Evolutionary conservation across 2,113 vertebrate species (phyloP), one percentile per base, ranked within the genome.

Genomic region (Fulica atra): DNA sequence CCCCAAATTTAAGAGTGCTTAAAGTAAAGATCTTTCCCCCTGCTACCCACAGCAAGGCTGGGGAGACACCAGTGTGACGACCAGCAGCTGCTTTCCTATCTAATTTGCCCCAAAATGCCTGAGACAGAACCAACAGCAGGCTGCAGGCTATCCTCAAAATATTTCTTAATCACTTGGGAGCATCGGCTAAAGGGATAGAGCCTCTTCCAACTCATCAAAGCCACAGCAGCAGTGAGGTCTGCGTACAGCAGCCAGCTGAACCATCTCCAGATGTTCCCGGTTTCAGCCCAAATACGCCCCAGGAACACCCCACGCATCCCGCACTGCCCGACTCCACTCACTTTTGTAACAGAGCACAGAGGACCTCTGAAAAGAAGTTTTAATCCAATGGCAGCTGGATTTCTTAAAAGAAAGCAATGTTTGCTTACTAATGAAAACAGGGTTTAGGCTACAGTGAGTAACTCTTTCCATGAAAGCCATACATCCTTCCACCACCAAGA

Each of bases 381-480:
- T 81, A 92, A 90, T 92, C 86, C 88, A 88, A 90, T 7, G 84
- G 77, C 94, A 95, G 83, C 77, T 96, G 91, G 54, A 36, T 92
- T 92, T 79, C 93, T 91, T 84, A 92, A 84, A 35, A 91, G 81
- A 93, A 74, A 84, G 63, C 17, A 38, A 72, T 7, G 12, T 53
- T 72, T 53, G 11, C 73, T 93, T 74, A 81, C 89, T 97, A 95
- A 96, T 89, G 86, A 92, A 87, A 93, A 93, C 91, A 96, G 48
- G 28, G 26, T 51, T 95, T 71, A 80, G 63, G 70, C 89, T 81
- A 81, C 0, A 1, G 63, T 93, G 83, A 97, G 23, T 84, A 96
- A 95, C 81, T 93, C 93, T 93, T 95, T 95, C 95, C 96, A 95
- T 83, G 38, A 88, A 81, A 92, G 59, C 56, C 81, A 81, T 76